Base-by-base conservation (phyloP, 1,140 invertebrate species). In the Brachionus calyciflorus region DNA sequence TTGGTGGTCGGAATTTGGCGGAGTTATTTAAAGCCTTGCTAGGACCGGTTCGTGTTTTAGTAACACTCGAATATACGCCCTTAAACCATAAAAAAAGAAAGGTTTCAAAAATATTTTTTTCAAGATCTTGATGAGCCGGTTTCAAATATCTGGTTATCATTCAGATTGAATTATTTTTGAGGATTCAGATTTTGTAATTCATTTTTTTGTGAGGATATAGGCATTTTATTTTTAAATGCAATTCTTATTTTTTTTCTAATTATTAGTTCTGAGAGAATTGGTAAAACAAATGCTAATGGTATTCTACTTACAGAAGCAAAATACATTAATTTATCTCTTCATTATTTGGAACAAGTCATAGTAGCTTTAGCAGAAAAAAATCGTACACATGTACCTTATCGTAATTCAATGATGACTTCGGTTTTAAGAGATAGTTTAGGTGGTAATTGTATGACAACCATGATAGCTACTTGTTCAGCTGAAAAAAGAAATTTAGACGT, bases 341-440 rank as follows among this genome's bases (percentile, higher is more conserved):
- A 90, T 83, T 90, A 87, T 82, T 79, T 90, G 78, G 89, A 90
- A 81, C 89, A 90, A 85, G 89, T 89, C 57, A 90, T 90, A 79
- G 86, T 89, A 24, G 87, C 88, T 49, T 81, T 90, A 78, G 86
- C 87, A 78, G 87, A 90, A 76, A 85, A 87, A 78, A 87, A 84
- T 78, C 80, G 86, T 26, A 81, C 81, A 78, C 89, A 90, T 82
- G 87, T 90, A 73, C 89, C 89, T 17, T 90, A 90, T 81, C 84
- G 87, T 78, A 90, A 90, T 82, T 89, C 88, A 3, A 86, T 89
- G 81, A 86, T 90, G 83, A 90, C 89, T 6, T 87, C 88, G 24
- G 87, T 90, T 19, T 79, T 90, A 41, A 82, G 87, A 65, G 89
- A 90, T 81, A 89, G 89, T 63, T 79, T 90, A 1, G 88, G 88